phyloP scores from a whole-genome alignment of 2,888 invertebrate species.

The Sepioteuthis lessoniana region DNA sequence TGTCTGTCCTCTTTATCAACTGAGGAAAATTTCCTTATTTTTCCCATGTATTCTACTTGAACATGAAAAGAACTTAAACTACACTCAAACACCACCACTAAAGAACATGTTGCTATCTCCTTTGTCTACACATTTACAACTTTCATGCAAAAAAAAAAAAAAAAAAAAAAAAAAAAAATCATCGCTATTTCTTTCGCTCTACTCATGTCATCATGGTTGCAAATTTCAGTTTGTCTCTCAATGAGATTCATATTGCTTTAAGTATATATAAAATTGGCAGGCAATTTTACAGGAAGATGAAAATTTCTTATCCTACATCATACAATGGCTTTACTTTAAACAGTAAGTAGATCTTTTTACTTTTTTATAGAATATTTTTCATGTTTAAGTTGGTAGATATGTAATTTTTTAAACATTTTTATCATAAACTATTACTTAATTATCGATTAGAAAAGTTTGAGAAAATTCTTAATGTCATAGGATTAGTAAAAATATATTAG shows the following conservation, averaged over 20 bases:
- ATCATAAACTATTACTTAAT: background rate
- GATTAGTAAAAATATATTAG: no score
- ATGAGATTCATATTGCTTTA: background rate
- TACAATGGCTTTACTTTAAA: background rate
- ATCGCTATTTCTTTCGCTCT: background rate
- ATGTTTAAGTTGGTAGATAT: background rate
- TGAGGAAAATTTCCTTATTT: background rate
- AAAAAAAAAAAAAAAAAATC: background rate
- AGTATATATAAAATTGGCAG: background rate
- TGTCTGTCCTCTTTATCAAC: background rate
- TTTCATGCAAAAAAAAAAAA: background rate
- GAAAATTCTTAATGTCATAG: background rate
- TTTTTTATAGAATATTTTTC: no score
- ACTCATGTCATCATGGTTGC: slow-evolving; percentile 17
- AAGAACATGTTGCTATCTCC: background rate
- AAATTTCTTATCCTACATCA: background rate
- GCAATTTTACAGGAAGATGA: slow-evolving; percentile 5
- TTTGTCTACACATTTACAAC: background rate
- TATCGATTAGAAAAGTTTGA: background rate
- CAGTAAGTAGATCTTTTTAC: background rate
- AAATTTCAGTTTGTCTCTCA: background rate
- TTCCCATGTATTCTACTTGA: background rate
- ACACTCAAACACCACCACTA: background rate
- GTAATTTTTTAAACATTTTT: background rate
- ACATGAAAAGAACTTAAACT: background rate